Percentiles rank a stretch among this genome's conserved stretches.
Conservation (phyloP, 1,140 invertebrate species). For the Euwallacea fornicatus region DNA sequence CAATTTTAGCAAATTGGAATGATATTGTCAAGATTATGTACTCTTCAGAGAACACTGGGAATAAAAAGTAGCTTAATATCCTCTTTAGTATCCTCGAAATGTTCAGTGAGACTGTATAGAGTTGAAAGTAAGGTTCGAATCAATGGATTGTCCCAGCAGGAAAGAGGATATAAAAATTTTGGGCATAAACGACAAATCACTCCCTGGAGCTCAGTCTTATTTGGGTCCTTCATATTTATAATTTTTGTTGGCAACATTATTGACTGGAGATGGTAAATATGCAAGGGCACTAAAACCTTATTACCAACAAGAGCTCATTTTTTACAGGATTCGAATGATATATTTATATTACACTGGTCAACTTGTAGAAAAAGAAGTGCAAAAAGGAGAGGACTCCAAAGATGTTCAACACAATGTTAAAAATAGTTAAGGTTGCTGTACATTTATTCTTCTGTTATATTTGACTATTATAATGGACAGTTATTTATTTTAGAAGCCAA, state of each 20-base stretch:
- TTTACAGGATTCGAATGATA: background rate
- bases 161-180: conserved; percentile 57
- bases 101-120: no score
- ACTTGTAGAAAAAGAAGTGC: conserved; percentile 1
- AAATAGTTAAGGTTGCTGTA: background rate
- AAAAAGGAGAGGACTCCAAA: background rate
- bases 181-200: conserved; percentile 55
- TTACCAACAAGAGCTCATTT: background rate
- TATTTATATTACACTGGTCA: conserved; percentile 1
- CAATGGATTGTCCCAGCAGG: background rate
- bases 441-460: background rate
- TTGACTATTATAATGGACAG: no score
- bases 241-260: conserved; percentile 48
- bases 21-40: no score
- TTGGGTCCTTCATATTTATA: conserved; percentile 50
- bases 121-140: no score
- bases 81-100: no score
- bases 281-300: background rate
- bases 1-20: no score
- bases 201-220: conserved; percentile 51
- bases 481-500: background rate
- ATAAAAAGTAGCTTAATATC: no score
- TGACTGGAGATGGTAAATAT: conserved; percentile 55
- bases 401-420: background rate
- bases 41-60: no score